Conservation (phyloP, 2,888 invertebrate species). For the Lysandra coridon region DNA sequence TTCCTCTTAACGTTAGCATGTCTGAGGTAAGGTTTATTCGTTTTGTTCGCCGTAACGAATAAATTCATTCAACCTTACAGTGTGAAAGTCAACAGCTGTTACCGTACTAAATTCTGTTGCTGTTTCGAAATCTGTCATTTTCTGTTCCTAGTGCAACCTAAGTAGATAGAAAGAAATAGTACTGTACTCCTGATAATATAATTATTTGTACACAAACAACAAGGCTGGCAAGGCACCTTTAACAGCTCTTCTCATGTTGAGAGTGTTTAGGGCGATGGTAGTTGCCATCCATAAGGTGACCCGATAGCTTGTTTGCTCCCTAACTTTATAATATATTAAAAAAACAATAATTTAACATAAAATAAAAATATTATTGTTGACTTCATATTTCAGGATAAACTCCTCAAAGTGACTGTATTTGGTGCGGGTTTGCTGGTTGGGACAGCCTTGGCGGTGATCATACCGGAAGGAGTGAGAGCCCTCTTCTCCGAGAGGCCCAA, state of each 20-base stretch:
- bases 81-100: slow-evolving; percentile 29
- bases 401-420: slow-evolving; percentile 95
- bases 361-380: not conserved
- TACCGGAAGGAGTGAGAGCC: slow-evolving; percentile 98
- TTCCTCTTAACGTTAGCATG: slow-evolving; percentile 95
- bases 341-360: not conserved
- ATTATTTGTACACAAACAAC: not conserved
- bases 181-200: not conserved
- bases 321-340: no score
- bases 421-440: slow-evolving; percentile 98
- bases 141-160: not conserved
- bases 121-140: slow-evolving; percentile 1
- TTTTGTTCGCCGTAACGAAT: not conserved
- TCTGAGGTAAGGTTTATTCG: slow-evolving; percentile 87
- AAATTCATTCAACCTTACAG: not conserved
- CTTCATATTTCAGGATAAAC: slow-evolving; percentile 87
- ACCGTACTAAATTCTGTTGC: not conserved
- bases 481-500: slow-evolving; percentile 76
- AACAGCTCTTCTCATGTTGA: no score
- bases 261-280: no score
- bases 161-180: not conserved
- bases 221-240: no score
- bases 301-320: no score
- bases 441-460: slow-evolving; percentile 97
- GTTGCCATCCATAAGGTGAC: no score